These are phyloP conservation scores for Rallus crepitans DNA, from an alignment of 2,797 vertebrate species.

Conservation along the genomic window DNA sequence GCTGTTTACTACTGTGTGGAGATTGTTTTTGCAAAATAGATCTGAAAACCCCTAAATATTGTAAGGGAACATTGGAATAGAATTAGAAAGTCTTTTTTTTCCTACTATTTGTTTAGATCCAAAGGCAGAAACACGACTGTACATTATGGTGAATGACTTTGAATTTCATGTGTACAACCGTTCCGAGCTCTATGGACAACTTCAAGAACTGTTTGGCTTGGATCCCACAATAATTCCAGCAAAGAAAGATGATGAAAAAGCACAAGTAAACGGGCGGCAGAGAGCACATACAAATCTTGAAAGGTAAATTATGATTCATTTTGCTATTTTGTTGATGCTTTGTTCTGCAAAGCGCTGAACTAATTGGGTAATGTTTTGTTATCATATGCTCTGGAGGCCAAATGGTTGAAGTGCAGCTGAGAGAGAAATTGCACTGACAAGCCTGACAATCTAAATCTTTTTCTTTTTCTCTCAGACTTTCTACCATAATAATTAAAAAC, in stretches of 20 bases:
- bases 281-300: constrained; percentile 84
- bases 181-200: constrained; percentile 91
- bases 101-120: constrained; percentile 83
- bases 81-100: background rate
- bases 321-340: constrained; percentile 6
- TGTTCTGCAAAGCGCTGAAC: constrained; percentile 30
- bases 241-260: constrained; percentile 89
- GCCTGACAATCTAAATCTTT: constrained; percentile 14
- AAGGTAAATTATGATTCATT: constrained; percentile 80
- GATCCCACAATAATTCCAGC: constrained; percentile 90
- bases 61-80: background rate
- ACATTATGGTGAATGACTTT: constrained; percentile 96
- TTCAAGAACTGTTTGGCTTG: constrained; percentile 96
- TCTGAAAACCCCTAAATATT: background rate
- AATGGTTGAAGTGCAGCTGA: background rate
- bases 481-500: background rate
- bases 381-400: background rate
- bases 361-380: constrained; percentile 29
- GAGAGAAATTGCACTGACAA: constrained; percentile 40
- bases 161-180: constrained; percentile 99
- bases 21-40: background rate
- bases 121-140: constrained; percentile 96
- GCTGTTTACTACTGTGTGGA: background rate
- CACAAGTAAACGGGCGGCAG: constrained; percentile 82
- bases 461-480: background rate